A percentile compares a stretch with the other conserved stretches of the same genome.
phyloP scores from a whole-genome alignment of 2,113 vertebrate species.

The Theropithecus gelada region DNA sequence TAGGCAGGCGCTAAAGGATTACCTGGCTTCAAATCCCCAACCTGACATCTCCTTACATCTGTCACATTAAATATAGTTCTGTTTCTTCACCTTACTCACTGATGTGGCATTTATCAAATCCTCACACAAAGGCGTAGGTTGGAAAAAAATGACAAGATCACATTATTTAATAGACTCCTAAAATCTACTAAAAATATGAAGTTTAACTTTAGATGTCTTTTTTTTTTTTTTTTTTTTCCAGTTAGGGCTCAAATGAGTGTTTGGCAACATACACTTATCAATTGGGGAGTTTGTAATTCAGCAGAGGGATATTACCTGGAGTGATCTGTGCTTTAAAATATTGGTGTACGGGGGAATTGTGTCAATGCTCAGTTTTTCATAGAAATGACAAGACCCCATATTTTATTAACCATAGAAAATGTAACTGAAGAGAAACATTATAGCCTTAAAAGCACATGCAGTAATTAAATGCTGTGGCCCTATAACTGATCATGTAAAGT shows the following conservation, averaged over 20 bases:
- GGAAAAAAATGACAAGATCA: conserved; percentile 16
- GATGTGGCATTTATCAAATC: conserved; percentile 27
- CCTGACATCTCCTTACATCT: conserved; percentile 23
- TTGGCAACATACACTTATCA: background rate
- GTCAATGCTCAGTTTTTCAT: background rate
- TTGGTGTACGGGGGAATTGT: background rate
- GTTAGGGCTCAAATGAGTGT: background rate
- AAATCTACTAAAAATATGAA: background rate
- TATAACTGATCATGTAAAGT: background rate
- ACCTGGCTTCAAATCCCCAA: background rate
- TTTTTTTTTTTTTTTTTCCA: background rate
- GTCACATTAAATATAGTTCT: conserved; percentile 34
- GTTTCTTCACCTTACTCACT: conserved; percentile 13
- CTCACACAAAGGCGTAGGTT: background rate
- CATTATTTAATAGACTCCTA: conserved; percentile 47
- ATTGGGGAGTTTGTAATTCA: background rate
- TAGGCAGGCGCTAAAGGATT: background rate
- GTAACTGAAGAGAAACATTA: background rate
- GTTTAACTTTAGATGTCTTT: background rate
- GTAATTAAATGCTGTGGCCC: background rate
- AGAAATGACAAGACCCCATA: background rate
- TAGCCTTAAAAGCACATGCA: background rate
- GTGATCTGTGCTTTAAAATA: conserved; percentile 32
- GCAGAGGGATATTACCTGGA: background rate
- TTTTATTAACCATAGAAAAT: background rate